Evolutionary conservation across 2,113 vertebrate genomes (phyloP).

Genomic region (Paedocypris sp.): DNA sequence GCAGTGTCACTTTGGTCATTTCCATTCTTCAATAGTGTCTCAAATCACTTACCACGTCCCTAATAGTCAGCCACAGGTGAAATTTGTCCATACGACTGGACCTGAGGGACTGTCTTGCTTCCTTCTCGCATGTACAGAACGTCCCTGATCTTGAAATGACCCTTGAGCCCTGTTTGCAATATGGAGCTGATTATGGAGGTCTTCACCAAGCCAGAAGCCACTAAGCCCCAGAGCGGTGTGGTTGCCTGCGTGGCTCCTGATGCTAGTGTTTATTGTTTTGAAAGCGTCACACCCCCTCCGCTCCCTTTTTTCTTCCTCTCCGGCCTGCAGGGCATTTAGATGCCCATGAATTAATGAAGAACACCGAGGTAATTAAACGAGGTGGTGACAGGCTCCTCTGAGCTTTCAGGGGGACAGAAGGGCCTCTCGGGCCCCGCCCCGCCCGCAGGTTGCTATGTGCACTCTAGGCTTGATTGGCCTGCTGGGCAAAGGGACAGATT

Average conservation of each 20-base stretch:
- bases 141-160: slow-evolving; percentile 42
- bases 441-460: slow-evolving; percentile 67
- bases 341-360: slow-evolving; percentile 92
- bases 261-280: slow-evolving; percentile 45
- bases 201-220: slow-evolving; percentile 27
- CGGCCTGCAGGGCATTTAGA: slow-evolving; percentile 72
- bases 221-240: slow-evolving; percentile 15
- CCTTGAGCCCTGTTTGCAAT: slow-evolving; percentile 50
- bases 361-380: slow-evolving; percentile 84
- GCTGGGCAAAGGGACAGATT: slow-evolving; percentile 71
- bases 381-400: slow-evolving; percentile 74
- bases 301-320: slow-evolving; percentile 30
- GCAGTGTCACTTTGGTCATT: slow-evolving; percentile 62
- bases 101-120: slow-evolving; percentile 38
- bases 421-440: slow-evolving; percentile 54
- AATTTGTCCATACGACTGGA: slow-evolving; percentile 40
- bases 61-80: slow-evolving; percentile 46
- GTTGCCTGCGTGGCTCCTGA: slow-evolving; percentile 33
- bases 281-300: slow-evolving; percentile 20
- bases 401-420: slow-evolving; percentile 77
- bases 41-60: slow-evolving; percentile 51
- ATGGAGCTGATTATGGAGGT: slow-evolving; percentile 33
- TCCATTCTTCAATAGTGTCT: slow-evolving; percentile 38
- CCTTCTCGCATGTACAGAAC: slow-evolving; percentile 35
- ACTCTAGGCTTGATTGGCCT: slow-evolving; percentile 83